Evolutionary conservation across 2,888 invertebrate genomes (phyloP), one percentile per base, ranked within the genome.

Genomic region (Aleiodes testaceus): DNA sequence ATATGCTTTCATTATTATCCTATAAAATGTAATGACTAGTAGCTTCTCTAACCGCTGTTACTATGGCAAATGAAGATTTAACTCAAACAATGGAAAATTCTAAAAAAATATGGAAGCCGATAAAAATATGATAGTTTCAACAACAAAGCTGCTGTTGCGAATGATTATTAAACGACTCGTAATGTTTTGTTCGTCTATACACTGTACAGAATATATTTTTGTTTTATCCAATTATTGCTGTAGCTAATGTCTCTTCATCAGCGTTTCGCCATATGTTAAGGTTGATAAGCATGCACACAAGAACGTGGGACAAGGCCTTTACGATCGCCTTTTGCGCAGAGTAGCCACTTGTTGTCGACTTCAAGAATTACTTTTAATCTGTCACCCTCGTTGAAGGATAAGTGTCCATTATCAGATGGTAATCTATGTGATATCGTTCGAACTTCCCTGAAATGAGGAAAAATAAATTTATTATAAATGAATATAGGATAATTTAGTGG

Each of bases 351-450:
- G 80, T 91, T 91, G 85, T 94, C 94, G 55, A 94, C 94, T 80
- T 94, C 93, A 30, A 94, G 88, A 63, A 94, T 92, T 44, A 94
- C 90, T 74, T 92, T 91, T 59, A 94, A 89, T 52, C 91, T 90
- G 83, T 94, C 94, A 16, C 94, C 94, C 85, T 94, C 93, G 84
- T 92, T 93, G 88, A 93, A 94, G 12, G 93, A 92, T 47, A 94
- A 88, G 81, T 94, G 94, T 11, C 94, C 94, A 63, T 92, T 93
- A 82, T 93, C 93, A 0, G 93, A 92, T n/a, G 93, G 93, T 71
- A 93, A 87, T 79, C 93, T 90, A 81, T 94, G 93, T 87, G 92
- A 92, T 49, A 94, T 86, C 2, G 94, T 93, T 82, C 93, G 90
- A 69, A 94, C 94, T 84, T 92, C 91, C 87, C 94, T 92, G 84